phyloP scores from a whole-genome alignment of 2,797 vertebrate genomes.

The Acipenser oxyrinchus region DNA sequence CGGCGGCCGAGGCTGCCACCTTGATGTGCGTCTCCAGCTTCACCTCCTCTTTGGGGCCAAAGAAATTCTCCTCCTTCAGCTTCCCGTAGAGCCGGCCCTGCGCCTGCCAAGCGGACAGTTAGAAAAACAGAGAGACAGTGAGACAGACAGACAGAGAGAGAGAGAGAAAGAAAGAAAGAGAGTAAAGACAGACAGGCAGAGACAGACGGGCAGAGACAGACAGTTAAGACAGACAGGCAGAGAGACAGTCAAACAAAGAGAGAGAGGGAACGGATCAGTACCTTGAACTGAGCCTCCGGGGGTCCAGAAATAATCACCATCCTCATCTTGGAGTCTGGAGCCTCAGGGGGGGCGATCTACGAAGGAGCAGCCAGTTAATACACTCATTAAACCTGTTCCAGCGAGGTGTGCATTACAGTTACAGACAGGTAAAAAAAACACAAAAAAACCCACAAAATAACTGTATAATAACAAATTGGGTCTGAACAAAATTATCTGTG shows the following conservation, averaged over 20 bases:
- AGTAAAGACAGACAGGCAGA: neutral
- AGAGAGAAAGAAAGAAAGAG: neutral
- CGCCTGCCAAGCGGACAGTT: slow-evolving; percentile 49
- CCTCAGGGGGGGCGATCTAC: slow-evolving; percentile 87
- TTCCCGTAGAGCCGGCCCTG: slow-evolving; percentile 91
- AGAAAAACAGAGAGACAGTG: neutral
- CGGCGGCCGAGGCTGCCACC: slow-evolving; percentile 84
- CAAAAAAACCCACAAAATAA: too few relatives aligned
- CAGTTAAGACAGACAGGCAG: neutral
- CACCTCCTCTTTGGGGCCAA: slow-evolving; percentile 90
- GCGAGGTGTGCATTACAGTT: neutral
- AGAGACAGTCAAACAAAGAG: neutral
- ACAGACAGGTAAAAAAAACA: neutral
- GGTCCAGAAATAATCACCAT: slow-evolving; percentile 91
- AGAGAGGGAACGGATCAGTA: slow-evolving; percentile 28
- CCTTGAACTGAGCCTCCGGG: slow-evolving; percentile 93
- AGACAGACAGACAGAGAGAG: neutral
- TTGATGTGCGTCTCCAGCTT: slow-evolving; percentile 94
- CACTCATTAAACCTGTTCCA: neutral
- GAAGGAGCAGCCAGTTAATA: neutral
- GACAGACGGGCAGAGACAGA: neutral
- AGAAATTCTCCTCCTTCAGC: slow-evolving; percentile 95
- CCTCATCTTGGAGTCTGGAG: slow-evolving; percentile 85
- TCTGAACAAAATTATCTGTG: neutral
- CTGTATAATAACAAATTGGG: too few relatives aligned